Conservation (phyloP, 2,888 invertebrate genomes). For the Sialis lutaria region DNA sequence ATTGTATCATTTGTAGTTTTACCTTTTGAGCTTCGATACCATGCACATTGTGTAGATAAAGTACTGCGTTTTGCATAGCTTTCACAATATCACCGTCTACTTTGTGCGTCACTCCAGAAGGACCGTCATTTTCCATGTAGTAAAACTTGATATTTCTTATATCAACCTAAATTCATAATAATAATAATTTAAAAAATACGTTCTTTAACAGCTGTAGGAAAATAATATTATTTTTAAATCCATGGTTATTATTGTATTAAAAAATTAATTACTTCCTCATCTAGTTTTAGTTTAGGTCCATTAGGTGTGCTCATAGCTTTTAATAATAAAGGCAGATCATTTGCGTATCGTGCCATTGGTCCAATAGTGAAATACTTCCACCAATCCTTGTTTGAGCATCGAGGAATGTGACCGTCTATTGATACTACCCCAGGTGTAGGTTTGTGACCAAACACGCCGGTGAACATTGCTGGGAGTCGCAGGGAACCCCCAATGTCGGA, state of each 20-base stretch:
- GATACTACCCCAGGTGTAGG: constrained; percentile 55
- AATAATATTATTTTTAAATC: no score
- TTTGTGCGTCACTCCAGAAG: constrained; percentile 39
- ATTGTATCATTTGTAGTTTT: constrained; percentile 10
- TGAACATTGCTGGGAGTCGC: constrained; percentile 76
- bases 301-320: constrained; percentile 44
- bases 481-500: constrained; percentile 85
- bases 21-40: constrained; percentile 40
- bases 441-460: constrained; percentile 87
- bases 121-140: constrained; percentile 63
- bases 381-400: constrained; percentile 40
- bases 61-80: constrained; percentile 34
- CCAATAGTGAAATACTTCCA: constrained; percentile 61
- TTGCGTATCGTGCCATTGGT: constrained; percentile 74
- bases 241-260: constrained; percentile 11
- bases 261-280: constrained; percentile 26
- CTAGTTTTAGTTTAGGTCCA: constrained; percentile 27
- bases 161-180: constrained; percentile 10
- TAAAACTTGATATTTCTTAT: constrained; percentile 51
- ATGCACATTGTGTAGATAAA: constrained; percentile 33
- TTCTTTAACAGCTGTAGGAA: neutral
- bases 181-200: neutral
- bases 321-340: constrained; percentile 60
- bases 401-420: constrained; percentile 49
- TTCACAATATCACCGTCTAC: constrained; percentile 39